Conservation (phyloP, 2,797 vertebrate genomes). For the Phalloptychus januarius region DNA sequence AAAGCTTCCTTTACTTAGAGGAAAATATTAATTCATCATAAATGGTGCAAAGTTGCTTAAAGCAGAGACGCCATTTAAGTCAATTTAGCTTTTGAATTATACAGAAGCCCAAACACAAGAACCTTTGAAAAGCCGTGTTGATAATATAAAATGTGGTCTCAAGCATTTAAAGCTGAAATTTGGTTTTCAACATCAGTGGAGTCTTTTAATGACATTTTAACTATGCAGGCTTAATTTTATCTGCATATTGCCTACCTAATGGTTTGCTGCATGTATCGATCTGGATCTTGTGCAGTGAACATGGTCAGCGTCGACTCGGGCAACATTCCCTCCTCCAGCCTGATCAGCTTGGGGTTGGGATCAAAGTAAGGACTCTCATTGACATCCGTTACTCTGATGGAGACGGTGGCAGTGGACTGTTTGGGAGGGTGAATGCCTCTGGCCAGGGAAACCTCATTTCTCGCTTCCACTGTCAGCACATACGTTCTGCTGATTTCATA, state of each 20-base stretch:
- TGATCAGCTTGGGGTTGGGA: conserved; percentile 90
- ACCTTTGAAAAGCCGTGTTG: not conserved
- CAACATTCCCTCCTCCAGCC: conserved; percentile 89
- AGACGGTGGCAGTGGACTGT: conserved; percentile 95
- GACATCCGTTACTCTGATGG: conserved; percentile 92
- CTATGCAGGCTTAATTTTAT: not conserved
- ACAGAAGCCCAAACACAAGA: not conserved
- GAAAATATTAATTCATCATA: not conserved
- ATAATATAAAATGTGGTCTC: not conserved
- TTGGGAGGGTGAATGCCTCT: conserved; percentile 92
- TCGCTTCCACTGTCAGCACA: conserved; percentile 91
- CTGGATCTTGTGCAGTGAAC: conserved; percentile 94
- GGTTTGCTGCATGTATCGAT: conserved; percentile 92
- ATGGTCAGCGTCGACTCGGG: conserved; percentile 84
- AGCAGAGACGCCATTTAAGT: not conserved
- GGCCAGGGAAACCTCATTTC: conserved; percentile 92
- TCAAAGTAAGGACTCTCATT: conserved; percentile 95
- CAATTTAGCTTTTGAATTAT: not conserved
- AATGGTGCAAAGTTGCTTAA: not conserved
- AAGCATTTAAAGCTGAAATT: not conserved
- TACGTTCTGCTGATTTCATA: conserved; percentile 90
- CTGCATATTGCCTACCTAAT: conserved; percentile 82
- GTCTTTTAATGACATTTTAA: conserved; percentile 24
- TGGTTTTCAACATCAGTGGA: not conserved
- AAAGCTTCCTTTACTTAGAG: not conserved